Evolutionary conservation across 1,140 invertebrate genomes (phyloP), one percentile per base, ranked within the genome.

Genomic region (Pristionchus pacificus): DNA sequence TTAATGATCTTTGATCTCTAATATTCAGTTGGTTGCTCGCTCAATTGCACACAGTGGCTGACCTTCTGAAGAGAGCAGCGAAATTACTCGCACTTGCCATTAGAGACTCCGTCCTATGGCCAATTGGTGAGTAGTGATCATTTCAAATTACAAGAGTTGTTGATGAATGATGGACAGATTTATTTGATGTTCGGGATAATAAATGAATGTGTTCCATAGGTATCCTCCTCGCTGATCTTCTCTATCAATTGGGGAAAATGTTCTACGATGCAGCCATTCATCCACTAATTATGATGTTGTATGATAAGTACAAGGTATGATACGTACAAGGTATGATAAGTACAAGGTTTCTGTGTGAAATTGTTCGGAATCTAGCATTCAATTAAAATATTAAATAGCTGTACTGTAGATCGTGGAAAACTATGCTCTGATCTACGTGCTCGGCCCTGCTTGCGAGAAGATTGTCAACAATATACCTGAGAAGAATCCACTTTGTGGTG

Each of bases 401-500:
- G 0, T 73, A 60, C 80, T 80, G 55, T 80, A 80, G 71, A 60
- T 65, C 29, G 30, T 82, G 13, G 79, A 80, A 59, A 79, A 82
- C 28, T 64, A 75, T 60, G 68, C 71, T 27, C 66, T 80, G 2
- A 81, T 80, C 29, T 71, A 80, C 66, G 33, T 82, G 13, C 58
- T 80, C 57, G 79, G 80, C 0, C 79, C 79, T 15, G 68, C 79
- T 6, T 75, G 75, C 61, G 65, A 82, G 24, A 69, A 49, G 27
- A 38, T 80, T 27, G 65, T 80, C 14, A 63, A 79, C 13, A 69
- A 69, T 63, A 68, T 80, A 24, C 79, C 79, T 2, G 73, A 80
- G 61, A 75, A 72, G 29, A 82, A 78, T 70, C 80, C 80, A 19
- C 79, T 80, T 60, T 74, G 69, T 33, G 72, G 79, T 82, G 65